Evolutionary conservation across 2,113 vertebrate genomes (phyloP).

Genomic region (Fulica atra): DNA sequence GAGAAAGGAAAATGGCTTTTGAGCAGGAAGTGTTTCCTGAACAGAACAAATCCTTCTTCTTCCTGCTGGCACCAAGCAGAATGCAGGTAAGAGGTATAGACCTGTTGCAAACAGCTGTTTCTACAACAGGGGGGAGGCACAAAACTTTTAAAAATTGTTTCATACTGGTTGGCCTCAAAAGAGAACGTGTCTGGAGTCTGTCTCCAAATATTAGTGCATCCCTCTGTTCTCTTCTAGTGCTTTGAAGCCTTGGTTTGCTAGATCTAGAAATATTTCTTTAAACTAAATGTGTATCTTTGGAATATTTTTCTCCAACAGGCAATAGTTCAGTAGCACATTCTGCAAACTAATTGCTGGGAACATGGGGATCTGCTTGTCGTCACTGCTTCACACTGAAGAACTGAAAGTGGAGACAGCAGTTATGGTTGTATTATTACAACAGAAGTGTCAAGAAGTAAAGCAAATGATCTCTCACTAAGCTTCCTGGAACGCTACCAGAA

Average conservation of each 20-base stretch:
- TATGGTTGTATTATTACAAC: background rate
- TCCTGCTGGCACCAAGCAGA: background rate
- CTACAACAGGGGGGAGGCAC: background rate
- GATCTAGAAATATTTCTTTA: background rate
- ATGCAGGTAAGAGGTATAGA: background rate
- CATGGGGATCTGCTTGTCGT: background rate
- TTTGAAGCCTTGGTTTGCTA: background rate
- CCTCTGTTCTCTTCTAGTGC: background rate
- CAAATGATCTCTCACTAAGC: background rate
- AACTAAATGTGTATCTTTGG: background rate
- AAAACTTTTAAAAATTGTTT: background rate
- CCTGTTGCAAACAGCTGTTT: background rate
- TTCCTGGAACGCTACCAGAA: background rate
- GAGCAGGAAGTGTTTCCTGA: background rate
- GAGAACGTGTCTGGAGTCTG: background rate
- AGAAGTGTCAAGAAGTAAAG: background rate
- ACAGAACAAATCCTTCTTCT: background rate
- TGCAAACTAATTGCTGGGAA: background rate
- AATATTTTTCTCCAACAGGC: background rate
- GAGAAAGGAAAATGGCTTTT: background rate
- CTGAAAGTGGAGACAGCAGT: background rate
- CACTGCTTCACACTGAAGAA: background rate
- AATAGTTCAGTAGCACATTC: background rate
- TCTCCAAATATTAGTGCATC: background rate
- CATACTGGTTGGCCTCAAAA: background rate